These are phyloP conservation scores for Linyphia triangularis DNA, from an alignment of 2,888 invertebrate genomes.

Conservation along the genomic window DNA sequence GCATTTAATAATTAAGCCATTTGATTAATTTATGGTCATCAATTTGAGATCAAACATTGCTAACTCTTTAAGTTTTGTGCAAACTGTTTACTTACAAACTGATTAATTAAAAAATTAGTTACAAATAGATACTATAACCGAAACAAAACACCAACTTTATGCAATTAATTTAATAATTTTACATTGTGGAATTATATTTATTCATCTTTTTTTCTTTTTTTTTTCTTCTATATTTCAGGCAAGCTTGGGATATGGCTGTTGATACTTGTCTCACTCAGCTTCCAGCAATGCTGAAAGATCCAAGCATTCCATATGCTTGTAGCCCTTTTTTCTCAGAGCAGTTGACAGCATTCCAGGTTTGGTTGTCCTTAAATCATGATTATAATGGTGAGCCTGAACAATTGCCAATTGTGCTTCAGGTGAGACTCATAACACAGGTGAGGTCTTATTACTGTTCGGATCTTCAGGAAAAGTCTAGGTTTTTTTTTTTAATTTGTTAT, in stretches of 20 bases:
- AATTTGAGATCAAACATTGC: no score
- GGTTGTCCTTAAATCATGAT: slow-evolving; percentile 90
- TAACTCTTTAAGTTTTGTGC: no score
- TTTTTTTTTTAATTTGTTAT: no score
- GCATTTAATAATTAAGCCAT: no score
- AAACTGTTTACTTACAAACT: no score
- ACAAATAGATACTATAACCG: no score
- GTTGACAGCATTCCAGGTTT: slow-evolving; percentile 97
- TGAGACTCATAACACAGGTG: slow-evolving; percentile 78
- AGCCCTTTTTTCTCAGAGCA: slow-evolving; percentile 98
- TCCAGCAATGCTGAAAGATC: slow-evolving; percentile 82
- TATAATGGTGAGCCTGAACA: slow-evolving; percentile 92
- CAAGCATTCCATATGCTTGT: slow-evolving; percentile 81
- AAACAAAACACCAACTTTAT: background rate
- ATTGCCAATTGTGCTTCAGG: slow-evolving; percentile 97
- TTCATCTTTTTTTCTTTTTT: background rate
- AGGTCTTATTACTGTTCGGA: no score
- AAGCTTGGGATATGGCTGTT: slow-evolving; percentile 97
- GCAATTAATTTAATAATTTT: background rate
- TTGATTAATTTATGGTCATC: no score
- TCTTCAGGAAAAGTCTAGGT: no score
- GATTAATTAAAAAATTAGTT: no score
- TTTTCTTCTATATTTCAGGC: slow-evolving; percentile 82
- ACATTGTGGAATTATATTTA: no score
- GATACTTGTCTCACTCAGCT: slow-evolving; percentile 96